Evolutionary conservation across 1,140 invertebrate genomes (phyloP).

Genomic region (Stenopsyche tienmushanensis): DNA sequence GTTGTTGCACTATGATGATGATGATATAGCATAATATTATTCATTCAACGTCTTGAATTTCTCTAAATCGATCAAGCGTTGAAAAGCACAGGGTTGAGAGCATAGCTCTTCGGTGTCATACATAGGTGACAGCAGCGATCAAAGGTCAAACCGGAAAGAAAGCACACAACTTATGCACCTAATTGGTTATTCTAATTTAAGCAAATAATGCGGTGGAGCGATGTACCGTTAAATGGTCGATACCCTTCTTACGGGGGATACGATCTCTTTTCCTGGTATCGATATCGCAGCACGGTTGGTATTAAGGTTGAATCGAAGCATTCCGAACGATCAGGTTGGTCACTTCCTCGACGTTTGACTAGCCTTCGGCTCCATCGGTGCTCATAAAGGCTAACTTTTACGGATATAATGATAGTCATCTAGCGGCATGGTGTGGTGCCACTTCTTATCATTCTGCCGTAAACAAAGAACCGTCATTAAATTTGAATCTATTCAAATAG

Average conservation of each 20-base stretch:
- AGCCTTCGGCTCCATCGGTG: background rate
- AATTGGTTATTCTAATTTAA: too few relatives aligned
- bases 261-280: constrained; percentile 5
- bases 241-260: background rate
- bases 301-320: constrained; percentile 16
- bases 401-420: constrained; percentile 21
- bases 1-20: too few relatives aligned
- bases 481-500: background rate
- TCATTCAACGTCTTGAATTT: too few relatives aligned
- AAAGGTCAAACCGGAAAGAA: too few relatives aligned
- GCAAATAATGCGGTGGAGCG: too few relatives aligned
- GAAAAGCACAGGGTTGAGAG: too few relatives aligned
- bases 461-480: background rate
- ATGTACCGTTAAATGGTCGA: background rate
- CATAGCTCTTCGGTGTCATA: too few relatives aligned
- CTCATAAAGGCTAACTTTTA: constrained; percentile 10
- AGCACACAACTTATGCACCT: too few relatives aligned
- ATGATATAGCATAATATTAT: too few relatives aligned
- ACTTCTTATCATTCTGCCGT: background rate
- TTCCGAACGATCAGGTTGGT: constrained; percentile 3
- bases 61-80: too few relatives aligned
- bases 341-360: constrained; percentile 3
- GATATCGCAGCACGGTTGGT: background rate
- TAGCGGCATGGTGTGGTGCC: background rate
- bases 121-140: too few relatives aligned